A percentile compares a stretch with the other conserved stretches of the same genome.
phyloP scores from a whole-genome alignment of 2,888 invertebrate genomes.

The Drosophila paranaensis region DNA sequence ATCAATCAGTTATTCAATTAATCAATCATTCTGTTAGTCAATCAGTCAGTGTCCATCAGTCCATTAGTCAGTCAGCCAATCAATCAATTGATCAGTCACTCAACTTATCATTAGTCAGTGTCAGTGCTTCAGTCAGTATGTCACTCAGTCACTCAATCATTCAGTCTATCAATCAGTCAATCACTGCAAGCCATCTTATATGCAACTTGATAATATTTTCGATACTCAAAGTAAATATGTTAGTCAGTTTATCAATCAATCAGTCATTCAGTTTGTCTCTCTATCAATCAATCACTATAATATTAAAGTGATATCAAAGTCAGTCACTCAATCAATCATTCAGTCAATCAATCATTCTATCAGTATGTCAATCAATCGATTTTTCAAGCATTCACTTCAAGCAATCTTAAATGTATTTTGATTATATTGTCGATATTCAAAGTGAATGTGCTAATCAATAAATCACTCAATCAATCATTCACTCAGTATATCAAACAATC shows the following conservation, averaged over 20 bases:
- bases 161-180: not conserved
- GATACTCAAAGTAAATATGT: no score
- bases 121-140: not conserved
- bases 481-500: not conserved
- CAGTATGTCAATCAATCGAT: not conserved
- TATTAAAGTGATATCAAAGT: no score
- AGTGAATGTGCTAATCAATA: not conserved
- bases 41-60: not conserved
- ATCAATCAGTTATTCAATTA: not conserved
- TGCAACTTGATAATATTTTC: no score
- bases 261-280: not conserved
- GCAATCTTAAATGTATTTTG: not conserved
- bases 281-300: no score
- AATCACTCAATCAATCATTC: not conserved
- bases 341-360: no score
- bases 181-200: not conserved
- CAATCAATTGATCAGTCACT: not conserved
- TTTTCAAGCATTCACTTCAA: not conserved
- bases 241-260: no score
- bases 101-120: not conserved
- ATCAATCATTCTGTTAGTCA: not conserved
- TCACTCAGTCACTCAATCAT: not conserved
- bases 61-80: not conserved
- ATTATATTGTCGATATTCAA: slow-evolving; percentile 2
- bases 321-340: no score